Conservation (phyloP, 1,140 invertebrate species). For the Drosophila sucinea region DNA sequence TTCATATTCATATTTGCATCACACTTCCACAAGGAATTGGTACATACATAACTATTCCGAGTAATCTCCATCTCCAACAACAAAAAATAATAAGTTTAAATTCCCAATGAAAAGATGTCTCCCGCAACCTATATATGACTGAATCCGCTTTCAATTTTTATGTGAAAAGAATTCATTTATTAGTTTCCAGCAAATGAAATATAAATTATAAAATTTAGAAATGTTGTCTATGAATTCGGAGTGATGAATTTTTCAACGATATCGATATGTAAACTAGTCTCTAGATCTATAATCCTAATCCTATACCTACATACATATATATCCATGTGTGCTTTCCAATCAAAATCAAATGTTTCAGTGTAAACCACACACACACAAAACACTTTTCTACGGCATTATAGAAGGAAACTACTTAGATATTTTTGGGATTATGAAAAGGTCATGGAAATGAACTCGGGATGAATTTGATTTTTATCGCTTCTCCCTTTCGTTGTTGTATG, state of each 20-base stretch:
- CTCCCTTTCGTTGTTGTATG: constrained; percentile 41
- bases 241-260: constrained; percentile 56
- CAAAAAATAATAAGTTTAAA: too few relatives aligned
- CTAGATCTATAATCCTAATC: constrained; percentile 41
- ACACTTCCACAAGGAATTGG: constrained; percentile 72
- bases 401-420: constrained; percentile 17
- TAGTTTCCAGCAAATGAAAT: constrained; percentile 31
- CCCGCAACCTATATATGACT: constrained; percentile 8
- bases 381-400: constrained; percentile 21
- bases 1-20: constrained; percentile 30
- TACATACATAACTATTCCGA: constrained; percentile 21
- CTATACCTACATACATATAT: constrained; percentile 2
- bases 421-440: constrained; percentile 13
- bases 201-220: constrained; percentile 59
- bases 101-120: constrained; percentile 16
- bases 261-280: constrained; percentile 52
- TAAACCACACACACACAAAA: constrained; percentile 21
- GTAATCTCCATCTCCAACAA: neutral
- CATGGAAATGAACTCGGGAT: neutral
- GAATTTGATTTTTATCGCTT: neutral
- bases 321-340: constrained; percentile 53
- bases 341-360: constrained; percentile 64
- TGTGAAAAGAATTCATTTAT: neutral
- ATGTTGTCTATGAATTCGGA: constrained; percentile 69
- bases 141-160: constrained; percentile 27